A percentile compares a stretch with the other conserved stretches of the same genome.
Conservation (phyloP, 2,113 vertebrate species). For the Anhinga rufa region DNA sequence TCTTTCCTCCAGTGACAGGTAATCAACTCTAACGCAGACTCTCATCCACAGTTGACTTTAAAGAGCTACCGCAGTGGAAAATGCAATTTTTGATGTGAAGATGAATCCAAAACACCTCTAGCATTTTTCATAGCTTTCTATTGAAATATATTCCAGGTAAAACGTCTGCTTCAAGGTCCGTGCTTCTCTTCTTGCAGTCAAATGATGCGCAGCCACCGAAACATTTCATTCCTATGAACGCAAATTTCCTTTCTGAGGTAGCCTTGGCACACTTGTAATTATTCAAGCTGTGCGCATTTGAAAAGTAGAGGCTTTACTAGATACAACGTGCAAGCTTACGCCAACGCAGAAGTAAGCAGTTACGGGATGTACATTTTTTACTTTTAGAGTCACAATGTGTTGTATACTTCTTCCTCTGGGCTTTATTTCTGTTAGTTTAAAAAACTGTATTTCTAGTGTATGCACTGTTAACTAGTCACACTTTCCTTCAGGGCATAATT, state of each 20-base stretch:
- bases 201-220: slow-evolving; percentile 2
- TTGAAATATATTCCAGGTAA: neutral
- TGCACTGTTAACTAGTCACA: neutral
- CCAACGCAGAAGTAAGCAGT: neutral
- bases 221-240: neutral
- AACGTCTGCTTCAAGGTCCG: neutral
- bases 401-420: neutral
- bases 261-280: slow-evolving; percentile 26
- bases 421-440: neutral
- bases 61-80: neutral
- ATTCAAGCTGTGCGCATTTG: neutral
- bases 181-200: neutral
- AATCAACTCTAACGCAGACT: neutral
- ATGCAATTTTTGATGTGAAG: neutral
- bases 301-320: neutral
- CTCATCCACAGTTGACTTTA: neutral
- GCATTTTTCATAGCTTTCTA: neutral
- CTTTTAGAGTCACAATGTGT: neutral
- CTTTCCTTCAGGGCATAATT: neutral
- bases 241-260: slow-evolving; percentile 66
- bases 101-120: neutral
- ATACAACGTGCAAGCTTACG: neutral
- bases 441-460: neutral
- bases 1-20: neutral
- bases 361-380: neutral